Conservation (phyloP, 2,888 invertebrate species). For the Athripsodes cinereus region DNA sequence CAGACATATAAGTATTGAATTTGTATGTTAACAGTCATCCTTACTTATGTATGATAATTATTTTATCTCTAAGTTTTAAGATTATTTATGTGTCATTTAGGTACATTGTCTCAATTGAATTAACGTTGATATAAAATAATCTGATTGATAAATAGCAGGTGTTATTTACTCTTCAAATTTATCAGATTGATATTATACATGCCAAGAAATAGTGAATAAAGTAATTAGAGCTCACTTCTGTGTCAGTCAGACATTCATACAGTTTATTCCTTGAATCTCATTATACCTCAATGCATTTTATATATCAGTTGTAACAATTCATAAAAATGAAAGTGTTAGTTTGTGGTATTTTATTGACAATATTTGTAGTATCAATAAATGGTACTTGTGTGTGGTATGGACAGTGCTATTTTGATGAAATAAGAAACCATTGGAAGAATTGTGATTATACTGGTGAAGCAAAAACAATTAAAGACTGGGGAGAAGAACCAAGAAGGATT, state of each 20-base stretch:
- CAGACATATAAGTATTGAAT: too few relatives aligned
- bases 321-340: not conserved
- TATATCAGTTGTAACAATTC: not conserved
- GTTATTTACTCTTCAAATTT: too few relatives aligned
- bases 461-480: slow-evolving; percentile 35
- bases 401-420: slow-evolving; percentile 37
- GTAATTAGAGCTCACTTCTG: too few relatives aligned
- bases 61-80: too few relatives aligned
- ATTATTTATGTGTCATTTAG: too few relatives aligned
- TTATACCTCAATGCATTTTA: not conserved
- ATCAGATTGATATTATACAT: too few relatives aligned
- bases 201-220: too few relatives aligned
- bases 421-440: slow-evolving; percentile 32
- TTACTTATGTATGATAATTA: too few relatives aligned
- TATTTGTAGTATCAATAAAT: not conserved
- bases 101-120: too few relatives aligned
- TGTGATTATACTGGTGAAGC: slow-evolving; percentile 40
- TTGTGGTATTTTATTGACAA: not conserved
- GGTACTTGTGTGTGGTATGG: slow-evolving; percentile 55
- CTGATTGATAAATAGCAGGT: not conserved
- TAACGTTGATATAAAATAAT: not conserved
- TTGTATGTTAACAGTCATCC: too few relatives aligned
- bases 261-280: not conserved
- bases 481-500: slow-evolving; percentile 35
- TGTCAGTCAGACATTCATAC: too few relatives aligned